Evolutionary conservation across 1,140 invertebrate species (phyloP), one percentile per base, ranked within the genome.

Genomic region (Ladona fulva): DNA sequence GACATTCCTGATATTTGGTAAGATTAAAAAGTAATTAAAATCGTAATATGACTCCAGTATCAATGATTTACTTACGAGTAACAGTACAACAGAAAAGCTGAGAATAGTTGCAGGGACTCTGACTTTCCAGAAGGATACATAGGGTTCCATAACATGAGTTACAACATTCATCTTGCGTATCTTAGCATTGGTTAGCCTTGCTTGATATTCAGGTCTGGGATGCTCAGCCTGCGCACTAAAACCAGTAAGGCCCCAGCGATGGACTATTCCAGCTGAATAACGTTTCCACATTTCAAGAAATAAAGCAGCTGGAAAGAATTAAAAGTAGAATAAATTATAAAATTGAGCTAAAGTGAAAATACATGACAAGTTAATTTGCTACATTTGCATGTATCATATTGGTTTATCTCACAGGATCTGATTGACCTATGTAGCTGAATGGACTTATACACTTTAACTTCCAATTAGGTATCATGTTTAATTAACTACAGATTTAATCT

Each of bases 211-310:
- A 1, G 95, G 95, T 25, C 95, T 84, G 0, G 95, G 95, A 85
- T 96, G 94, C 85, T 97, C 95, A 81, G 95, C 92, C 82, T 94
- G 90, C 59, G 92, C 87, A 86, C 95, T 94, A 82, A 95, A 96
- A 5, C 92, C 92, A 1, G 94, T 94, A 76, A 97, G 87, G 85
- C 95, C 95, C 95, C 95, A 97, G 66, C 92, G 89, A 85, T 97
- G 94, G 0, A 94, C 95, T 82, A 97, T 95, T 86, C 94, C 92
- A 0, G 94, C 92, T 0, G 94, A 93, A 84, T 96, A 95, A 44
- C 96, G 87, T 85, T 98, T 98, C 97, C 97, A 99, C 79, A 97
- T 87, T 87, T 99, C 96, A 80, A 97, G 85, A 86, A 96, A 97
- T 79, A 95, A 88, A 5, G 93, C 91, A 29, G 91, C 93, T 93